A percentile compares a stretch with the other conserved stretches of the same genome.
Conservation (phyloP, 2,888 invertebrate genomes). For the Thumatha senex region DNA sequence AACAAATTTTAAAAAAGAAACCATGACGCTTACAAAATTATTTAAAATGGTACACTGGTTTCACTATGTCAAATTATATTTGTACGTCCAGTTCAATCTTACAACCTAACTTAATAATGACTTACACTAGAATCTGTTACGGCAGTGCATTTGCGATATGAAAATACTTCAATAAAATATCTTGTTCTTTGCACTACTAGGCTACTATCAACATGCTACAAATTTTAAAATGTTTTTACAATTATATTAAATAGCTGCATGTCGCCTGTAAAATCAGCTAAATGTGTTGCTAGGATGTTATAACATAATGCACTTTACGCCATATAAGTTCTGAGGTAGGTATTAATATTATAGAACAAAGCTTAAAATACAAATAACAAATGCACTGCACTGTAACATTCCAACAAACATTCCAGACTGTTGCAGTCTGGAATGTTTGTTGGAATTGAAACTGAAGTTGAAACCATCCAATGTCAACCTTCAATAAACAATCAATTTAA, state of each 20-base stretch:
- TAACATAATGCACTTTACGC: too few relatives aligned
- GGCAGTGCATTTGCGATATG: slow-evolving; percentile 43
- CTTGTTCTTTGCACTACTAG: too few relatives aligned
- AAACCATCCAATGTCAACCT: slow-evolving; percentile 52
- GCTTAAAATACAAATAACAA: slow-evolving; percentile 14
- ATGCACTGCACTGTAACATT: slow-evolving; percentile 32
- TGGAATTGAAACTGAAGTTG: too few relatives aligned
- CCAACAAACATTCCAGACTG: slow-evolving; percentile 28
- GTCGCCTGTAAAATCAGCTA: too few relatives aligned
- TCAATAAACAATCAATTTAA: slow-evolving; percentile 47
- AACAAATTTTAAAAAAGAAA: not conserved
- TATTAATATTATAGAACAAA: too few relatives aligned
- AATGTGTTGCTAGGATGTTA: too few relatives aligned
- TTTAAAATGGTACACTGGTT: slow-evolving; percentile 8
- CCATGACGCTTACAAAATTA: not conserved
- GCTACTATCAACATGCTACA: too few relatives aligned
- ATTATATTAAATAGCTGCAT: too few relatives aligned
- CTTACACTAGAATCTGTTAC: slow-evolving; percentile 40
- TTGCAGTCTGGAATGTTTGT: too few relatives aligned
- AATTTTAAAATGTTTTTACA: too few relatives aligned
- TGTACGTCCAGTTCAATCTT: slow-evolving; percentile 26
- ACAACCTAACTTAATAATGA: slow-evolving; percentile 49
- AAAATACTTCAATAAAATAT: too few relatives aligned
- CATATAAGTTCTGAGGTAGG: too few relatives aligned
- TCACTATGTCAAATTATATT: slow-evolving; percentile 22